Evolutionary conservation across 2,888 invertebrate species (phyloP).

Genomic region (Agriopis marginaria): DNA sequence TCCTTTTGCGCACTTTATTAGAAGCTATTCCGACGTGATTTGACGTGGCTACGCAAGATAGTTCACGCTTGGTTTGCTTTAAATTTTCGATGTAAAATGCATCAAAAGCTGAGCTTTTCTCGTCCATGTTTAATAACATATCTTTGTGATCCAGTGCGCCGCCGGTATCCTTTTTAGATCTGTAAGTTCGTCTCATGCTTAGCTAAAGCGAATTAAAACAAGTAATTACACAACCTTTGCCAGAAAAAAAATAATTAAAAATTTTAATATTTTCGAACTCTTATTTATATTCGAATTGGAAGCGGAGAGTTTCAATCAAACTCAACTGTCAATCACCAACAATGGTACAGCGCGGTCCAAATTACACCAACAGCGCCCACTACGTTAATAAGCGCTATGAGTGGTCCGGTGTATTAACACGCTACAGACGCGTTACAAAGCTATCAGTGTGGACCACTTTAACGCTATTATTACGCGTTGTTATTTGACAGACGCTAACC

Average conservation of each 20-base stretch:
- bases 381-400: no score
- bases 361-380: no score
- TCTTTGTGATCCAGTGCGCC: slow-evolving; percentile 69
- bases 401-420: no score
- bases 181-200: slow-evolving; percentile 74
- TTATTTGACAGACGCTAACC: no score
- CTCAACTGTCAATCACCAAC: background rate
- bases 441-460: no score
- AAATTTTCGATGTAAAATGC: slow-evolving; percentile 80
- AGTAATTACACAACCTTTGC: background rate
- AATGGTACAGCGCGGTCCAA: no score
- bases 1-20: slow-evolving; percentile 74
- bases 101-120: slow-evolving; percentile 72
- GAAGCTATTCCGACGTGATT: slow-evolving; percentile 58
- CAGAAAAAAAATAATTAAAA: background rate
- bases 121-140: slow-evolving; percentile 66
- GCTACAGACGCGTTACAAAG: no score
- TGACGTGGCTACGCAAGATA: slow-evolving; percentile 65
- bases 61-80: slow-evolving; percentile 77
- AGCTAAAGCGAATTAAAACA: background rate
- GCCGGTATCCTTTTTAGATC: slow-evolving; percentile 70
- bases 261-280: background rate
- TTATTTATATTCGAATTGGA: background rate
- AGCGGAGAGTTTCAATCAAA: background rate
- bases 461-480: no score